Evolutionary conservation across 2,888 invertebrate species (phyloP).

Genomic region (Hipparchia sbordonii): DNA sequence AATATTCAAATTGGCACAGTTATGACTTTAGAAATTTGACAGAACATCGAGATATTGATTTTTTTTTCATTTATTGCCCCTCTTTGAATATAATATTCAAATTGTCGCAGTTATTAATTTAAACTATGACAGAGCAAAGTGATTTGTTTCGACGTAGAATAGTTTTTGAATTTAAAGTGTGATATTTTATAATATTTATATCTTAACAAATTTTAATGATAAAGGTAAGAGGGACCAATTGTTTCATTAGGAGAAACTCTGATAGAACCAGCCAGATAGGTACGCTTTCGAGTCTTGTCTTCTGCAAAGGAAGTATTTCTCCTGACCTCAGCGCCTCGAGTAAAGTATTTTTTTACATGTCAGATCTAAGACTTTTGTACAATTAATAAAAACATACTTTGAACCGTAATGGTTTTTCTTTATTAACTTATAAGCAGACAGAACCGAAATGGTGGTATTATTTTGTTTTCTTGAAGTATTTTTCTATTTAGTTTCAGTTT

Average conservation of each 20-base stretch:
- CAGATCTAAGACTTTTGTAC: conserved; percentile 65
- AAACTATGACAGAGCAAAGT: conserved; percentile 80
- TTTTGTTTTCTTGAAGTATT: conserved; percentile 39
- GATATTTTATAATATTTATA: conserved; percentile 83
- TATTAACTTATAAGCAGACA: conserved; percentile 65
- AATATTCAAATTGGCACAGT: conserved; percentile 80
- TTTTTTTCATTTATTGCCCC: conserved; percentile 80
- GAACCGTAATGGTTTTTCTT: conserved; percentile 64
- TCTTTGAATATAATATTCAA: conserved; percentile 78
- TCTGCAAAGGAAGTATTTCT: conserved; percentile 51
- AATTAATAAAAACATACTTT: conserved; percentile 68
- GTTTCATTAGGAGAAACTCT: conserved; percentile 81
- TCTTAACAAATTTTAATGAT: conserved; percentile 71
- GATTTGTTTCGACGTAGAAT: conserved; percentile 78
- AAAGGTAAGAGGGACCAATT: conserved; percentile 80
- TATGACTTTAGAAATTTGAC: conserved; percentile 80
- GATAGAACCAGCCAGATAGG: conserved; percentile 65
- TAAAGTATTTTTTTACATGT: conserved; percentile 62
- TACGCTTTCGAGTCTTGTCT: conserved; percentile 67
- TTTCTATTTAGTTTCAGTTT: conserved; percentile 66
- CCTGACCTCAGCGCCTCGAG: conserved; percentile 57
- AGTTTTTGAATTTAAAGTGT: conserved; percentile 83
- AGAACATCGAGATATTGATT: conserved; percentile 49
- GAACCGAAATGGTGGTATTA: conserved; percentile 61
- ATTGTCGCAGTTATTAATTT: conserved; percentile 79